Percentiles rank a stretch among this genome's conserved stretches.
Conservation (phyloP, 2,113 vertebrate genomes). For the Nematolebias whitei region DNA sequence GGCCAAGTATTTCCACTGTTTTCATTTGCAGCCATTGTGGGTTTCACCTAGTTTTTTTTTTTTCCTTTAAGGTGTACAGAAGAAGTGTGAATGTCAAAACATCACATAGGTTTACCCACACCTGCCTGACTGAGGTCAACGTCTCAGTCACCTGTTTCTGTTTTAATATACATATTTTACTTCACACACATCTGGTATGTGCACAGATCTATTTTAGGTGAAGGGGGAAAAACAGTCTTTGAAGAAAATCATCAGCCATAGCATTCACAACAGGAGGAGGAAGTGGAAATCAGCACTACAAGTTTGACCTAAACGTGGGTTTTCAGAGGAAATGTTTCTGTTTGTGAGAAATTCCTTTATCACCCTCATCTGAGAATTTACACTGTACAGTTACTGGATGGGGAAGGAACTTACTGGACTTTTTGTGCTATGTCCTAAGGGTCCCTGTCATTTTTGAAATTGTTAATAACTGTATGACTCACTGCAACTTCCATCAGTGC, state of each 20-base stretch:
- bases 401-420: slow-evolving; percentile 32
- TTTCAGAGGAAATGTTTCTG: slow-evolving; percentile 46
- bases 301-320: slow-evolving; percentile 23
- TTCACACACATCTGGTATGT: slow-evolving; percentile 16
- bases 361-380: slow-evolving; percentile 4
- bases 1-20: slow-evolving; percentile 59
- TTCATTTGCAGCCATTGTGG: slow-evolving; percentile 35
- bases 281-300: slow-evolving; percentile 35
- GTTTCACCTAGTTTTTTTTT: slow-evolving; percentile 50
- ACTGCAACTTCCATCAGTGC: slow-evolving; percentile 14
- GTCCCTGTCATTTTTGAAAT: slow-evolving; percentile 5
- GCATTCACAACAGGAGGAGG: slow-evolving; percentile 28
- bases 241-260: slow-evolving; percentile 28
- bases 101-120: slow-evolving; percentile 7
- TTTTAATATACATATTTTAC: too few species aligned
- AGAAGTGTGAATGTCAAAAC: slow-evolving; percentile 22
- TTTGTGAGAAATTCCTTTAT: slow-evolving; percentile 16
- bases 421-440: background rate
- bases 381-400: slow-evolving; percentile 19
- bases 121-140: background rate
- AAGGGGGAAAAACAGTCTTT: background rate
- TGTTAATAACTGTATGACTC: slow-evolving; percentile 25
- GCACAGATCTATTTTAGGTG: slow-evolving; percentile 26
- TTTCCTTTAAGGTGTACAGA: slow-evolving; percentile 25
- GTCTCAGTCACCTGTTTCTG: slow-evolving; percentile 14